Conservation (phyloP, 2,888 invertebrate species). For the Ptycholaimellus sp. region DNA sequence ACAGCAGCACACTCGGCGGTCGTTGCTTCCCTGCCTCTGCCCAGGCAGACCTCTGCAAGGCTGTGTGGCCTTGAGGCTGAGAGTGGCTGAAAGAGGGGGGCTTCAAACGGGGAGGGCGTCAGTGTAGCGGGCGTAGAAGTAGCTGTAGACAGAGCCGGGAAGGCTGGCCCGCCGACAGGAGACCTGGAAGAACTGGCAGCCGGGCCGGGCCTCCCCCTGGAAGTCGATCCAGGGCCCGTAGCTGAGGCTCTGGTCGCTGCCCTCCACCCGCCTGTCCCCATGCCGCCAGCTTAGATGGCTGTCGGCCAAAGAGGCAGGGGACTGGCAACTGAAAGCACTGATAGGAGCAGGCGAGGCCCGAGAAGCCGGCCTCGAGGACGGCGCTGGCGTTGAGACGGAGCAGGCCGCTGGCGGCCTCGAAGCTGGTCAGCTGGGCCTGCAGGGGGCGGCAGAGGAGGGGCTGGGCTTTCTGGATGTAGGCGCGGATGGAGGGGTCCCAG, state of each 20-base stretch:
- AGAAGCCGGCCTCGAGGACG: slow-evolving; percentile 6
- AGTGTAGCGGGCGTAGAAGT: too few species aligned
- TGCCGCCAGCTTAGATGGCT: too few species aligned
- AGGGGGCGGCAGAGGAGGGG: slow-evolving; percentile 11
- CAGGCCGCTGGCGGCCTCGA: slow-evolving; percentile 9
- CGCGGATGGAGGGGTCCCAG: slow-evolving; percentile 15
- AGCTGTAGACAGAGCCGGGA: slow-evolving; percentile 12
- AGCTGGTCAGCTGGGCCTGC: slow-evolving; percentile 14
- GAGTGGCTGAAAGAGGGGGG: too few species aligned
- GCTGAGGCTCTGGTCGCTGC: too few species aligned
- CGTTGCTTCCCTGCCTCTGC: not conserved
- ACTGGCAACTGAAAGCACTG: slow-evolving; percentile 16
- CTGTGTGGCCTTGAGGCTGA: too few species aligned
- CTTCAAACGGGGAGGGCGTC: too few species aligned
- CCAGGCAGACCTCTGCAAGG: too few species aligned
- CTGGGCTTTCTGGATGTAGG: slow-evolving; percentile 10
- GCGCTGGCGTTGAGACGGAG: slow-evolving; percentile 10
- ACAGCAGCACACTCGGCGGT: slow-evolving; percentile 23
- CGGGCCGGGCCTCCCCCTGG: slow-evolving; percentile 9
- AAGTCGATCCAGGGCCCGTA: too few species aligned
- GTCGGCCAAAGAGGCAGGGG: too few species aligned
- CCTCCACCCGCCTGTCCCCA: too few species aligned
- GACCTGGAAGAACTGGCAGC: slow-evolving; percentile 16
- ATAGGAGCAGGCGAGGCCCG: slow-evolving; percentile 11
- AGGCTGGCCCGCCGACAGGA: slow-evolving; percentile 11